Base-by-base conservation (phyloP, 2,888 invertebrate species). In the Azorinus chamasolen region DNA sequence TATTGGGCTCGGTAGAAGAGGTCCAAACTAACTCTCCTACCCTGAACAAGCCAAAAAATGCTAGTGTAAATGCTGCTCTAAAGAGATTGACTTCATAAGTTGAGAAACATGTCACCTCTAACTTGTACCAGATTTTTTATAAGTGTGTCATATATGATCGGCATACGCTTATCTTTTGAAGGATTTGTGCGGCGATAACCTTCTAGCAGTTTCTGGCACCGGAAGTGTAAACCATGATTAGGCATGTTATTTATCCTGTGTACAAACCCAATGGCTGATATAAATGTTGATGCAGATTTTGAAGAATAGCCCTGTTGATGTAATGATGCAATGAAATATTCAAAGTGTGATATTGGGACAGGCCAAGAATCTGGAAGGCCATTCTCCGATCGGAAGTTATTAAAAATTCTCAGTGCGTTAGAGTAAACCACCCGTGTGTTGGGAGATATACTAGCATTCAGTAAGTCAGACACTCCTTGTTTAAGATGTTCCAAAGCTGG, bases 401-500 rank as follows among this genome's bases (percentile, higher is more conserved):
- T n/a, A n/a, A n/a, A n/a, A n/a, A n/a, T n/a, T 16, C 27, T 39
- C 4, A 66, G n/a, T n/a, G 66, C 57, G 6, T 20, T 66, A 8
- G 20, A 48, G 37, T 66, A 66, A 1, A 22, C 57, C 5, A 1
- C 39, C 20, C 24, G 39, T 25, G 68, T 41, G 22, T 58, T 66
- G 1, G 39, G 18, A 2, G 58, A 20, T 18, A 66, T 24, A 24
- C 66, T 66, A 18, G 58, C 53, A 16, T n/a, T n/a, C 18, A 68
- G n/a, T 4, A 70, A 22, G n/a, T 45, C 24, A 25, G 16, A 4
- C 10, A 24, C 32, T n/a, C 32, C 18, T 27, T 57, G 20, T 43
- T 22, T 12, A 71, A 71, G 45, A 71, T 62, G 4, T 24, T 32
- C 63, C 50, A 62, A 24, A 71, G 50, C 32, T 58, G 46, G 27